Evolutionary conservation across 1,140 invertebrate species (phyloP), one percentile per base, ranked within the genome.

Genomic region (Nasonia vitripennis): DNA sequence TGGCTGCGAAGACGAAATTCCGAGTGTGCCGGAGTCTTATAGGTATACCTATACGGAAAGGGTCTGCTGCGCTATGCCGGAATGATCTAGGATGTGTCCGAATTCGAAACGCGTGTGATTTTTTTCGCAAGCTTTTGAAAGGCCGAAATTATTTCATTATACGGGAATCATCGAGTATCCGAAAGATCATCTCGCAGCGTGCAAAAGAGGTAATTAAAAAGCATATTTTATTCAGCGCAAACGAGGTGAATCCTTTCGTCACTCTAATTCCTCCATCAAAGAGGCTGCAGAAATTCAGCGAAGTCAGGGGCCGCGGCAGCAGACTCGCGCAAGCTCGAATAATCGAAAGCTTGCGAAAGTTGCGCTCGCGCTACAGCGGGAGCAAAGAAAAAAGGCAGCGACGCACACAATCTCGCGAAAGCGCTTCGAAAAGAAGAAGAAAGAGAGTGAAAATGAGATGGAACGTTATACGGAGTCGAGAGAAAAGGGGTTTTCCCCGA

Each of bases 401-500:
- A 17, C 67, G 51, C 27, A 75, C 81, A 51, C 74, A 84, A 86
- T 84, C 78, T 86, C 78, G 79, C 77, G 84, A 86, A 86, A 86
- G 55, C 55, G 81, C 62, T 77, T 84, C 17, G 62, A 71, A 81
- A 83, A 81, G 31, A 84, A 84, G 51, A 75, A 75, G 82, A 79
- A 81, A 82, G 79, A 78, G 27, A 78, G 80, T 73, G 48, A 87
- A 86, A 86, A 85, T 79, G 81, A 83, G 85, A 86, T 84, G 82
- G 78, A 79, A 73, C 75, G 84, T 83, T 88, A 85, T 85, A 86
- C 31, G 81, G 17, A 74, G 20, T 41, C 82, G 83, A 87, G 81
- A 87, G 82, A 86, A 70, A 81, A 86, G 45, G 78, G 85, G 75
- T 86, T 87, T 88, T 88, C 48, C 78, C 84, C 62, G 67, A 70